Evolutionary conservation across 2,888 invertebrate genomes (phyloP), one percentile per base, ranked within the genome.

Genomic region (Pheosia tremula): DNA sequence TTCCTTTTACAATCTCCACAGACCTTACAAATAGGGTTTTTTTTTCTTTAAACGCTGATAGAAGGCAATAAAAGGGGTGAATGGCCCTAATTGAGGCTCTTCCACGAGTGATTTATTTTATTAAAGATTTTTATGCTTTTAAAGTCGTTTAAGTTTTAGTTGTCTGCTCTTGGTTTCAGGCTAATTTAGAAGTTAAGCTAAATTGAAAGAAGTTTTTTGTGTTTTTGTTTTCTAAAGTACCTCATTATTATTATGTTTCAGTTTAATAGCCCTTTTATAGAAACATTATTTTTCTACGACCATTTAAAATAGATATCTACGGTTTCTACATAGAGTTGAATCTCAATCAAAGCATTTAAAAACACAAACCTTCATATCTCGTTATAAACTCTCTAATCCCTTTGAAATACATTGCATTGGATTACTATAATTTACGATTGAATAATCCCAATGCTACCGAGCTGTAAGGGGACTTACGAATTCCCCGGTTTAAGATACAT

Each of bases 11-110:
- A 72, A 63, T 70, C 67, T 39, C 62, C 7, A 69, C 75, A 72
- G 73, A 63, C 73, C 69, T 65, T 66, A 65, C 72, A 75, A 75
- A 75, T 71, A 75, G 69, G 39, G 60, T 61, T 64, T 24, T 24
- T 24, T 24, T 67, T 69, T 66, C 63, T 45, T 62, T 39, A 60
- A 62, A 67, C 61, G 70, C 60, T 68, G 64, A 76, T 70, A 70
- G 72, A 66, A 65, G 61, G 65, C 64, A 55, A 70, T 79, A 79
- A 78, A 77, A 78, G 68, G 64, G 74, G 72, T 69, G 63, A 71
- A 74, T 70, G 72, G 58, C 57, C 72, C 76, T 76, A 75, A 78
- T 76, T 75, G 71, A 68, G 59, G 56, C 62, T 66, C 55, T 66
- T 78, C 70, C 1, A 63, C 62, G 56, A 59, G 66, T 72, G 57